Conservation (phyloP, 1,140 invertebrate genomes). For the Pogonognathellus flavescens region DNA sequence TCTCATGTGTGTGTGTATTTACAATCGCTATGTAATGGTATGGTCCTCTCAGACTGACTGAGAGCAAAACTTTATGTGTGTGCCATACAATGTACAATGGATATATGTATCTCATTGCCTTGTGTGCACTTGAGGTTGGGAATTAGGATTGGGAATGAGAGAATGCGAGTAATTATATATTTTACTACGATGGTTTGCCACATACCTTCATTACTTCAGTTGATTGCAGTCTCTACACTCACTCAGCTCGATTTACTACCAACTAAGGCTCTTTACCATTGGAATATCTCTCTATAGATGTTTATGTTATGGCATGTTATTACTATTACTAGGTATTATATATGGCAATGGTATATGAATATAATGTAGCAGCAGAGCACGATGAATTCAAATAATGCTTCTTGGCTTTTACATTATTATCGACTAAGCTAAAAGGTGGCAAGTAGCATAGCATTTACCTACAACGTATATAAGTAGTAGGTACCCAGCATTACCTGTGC, state of each 20-base stretch:
- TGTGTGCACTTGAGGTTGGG: conserved; percentile 9
- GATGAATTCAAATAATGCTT: too few relatives aligned
- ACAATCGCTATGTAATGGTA: background rate
- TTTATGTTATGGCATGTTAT: background rate
- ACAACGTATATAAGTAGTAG: too few relatives aligned
- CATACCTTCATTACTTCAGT: conserved; percentile 13
- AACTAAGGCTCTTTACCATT: background rate
- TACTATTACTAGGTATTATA: too few relatives aligned
- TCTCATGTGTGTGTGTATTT: background rate
- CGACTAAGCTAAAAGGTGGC: background rate
- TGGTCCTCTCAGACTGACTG: background rate
- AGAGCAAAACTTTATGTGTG: background rate
- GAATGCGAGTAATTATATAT: conserved; percentile 39
- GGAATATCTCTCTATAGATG: background rate
- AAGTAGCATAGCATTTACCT: background rate
- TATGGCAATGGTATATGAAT: too few relatives aligned
- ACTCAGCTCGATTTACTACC: background rate
- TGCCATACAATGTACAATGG: background rate
- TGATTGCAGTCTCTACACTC: too few relatives aligned
- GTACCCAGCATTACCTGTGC: too few relatives aligned
- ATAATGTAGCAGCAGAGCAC: too few relatives aligned
- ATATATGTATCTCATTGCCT: background rate
- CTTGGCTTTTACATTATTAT: background rate
- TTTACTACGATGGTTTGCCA: conserved; percentile 16
- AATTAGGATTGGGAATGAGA: conserved; percentile 21